Conservation (phyloP, 2,797 vertebrate genomes). For the Florisuga fusca region DNA sequence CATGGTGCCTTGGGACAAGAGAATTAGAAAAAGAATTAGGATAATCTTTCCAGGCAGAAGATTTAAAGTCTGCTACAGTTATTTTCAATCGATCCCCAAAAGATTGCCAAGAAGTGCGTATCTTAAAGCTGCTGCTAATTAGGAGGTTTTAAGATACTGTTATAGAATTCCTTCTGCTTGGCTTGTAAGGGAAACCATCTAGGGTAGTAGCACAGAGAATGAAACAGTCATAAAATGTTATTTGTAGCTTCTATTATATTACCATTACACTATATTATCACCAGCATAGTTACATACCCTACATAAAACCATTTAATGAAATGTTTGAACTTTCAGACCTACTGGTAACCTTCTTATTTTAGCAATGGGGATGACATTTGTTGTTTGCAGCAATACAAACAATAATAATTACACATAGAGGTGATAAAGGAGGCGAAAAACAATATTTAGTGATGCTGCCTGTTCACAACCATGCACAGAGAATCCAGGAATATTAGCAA, state of each 20-base stretch:
- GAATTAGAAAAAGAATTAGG: slow-evolving; percentile 68
- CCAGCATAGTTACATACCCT: slow-evolving; percentile 43
- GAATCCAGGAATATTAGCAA: background rate
- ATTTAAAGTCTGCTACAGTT: slow-evolving; percentile 67
- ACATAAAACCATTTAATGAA: slow-evolving; percentile 64
- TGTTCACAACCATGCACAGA: background rate
- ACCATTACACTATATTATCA: slow-evolving; percentile 63
- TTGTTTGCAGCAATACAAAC: slow-evolving; percentile 41
- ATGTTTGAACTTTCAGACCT: slow-evolving; percentile 60
- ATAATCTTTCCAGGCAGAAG: slow-evolving; percentile 68
- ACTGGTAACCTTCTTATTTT: slow-evolving; percentile 32
- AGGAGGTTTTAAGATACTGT: slow-evolving; percentile 65
- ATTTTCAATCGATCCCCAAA: slow-evolving; percentile 52
- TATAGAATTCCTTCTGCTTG: slow-evolving; percentile 55
- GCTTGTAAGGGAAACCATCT: slow-evolving; percentile 48
- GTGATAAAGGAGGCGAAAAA: slow-evolving; percentile 19
- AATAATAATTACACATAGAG: slow-evolving; percentile 60
- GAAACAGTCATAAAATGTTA: slow-evolving; percentile 48
- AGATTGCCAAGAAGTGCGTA: slow-evolving; percentile 66
- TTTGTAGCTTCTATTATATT: slow-evolving; percentile 70
- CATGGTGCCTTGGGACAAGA: slow-evolving; percentile 20
- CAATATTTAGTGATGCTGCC: slow-evolving; percentile 18
- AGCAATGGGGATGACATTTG: slow-evolving; percentile 9
- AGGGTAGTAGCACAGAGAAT: slow-evolving; percentile 15
- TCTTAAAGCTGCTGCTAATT: slow-evolving; percentile 69